Conservation (phyloP, 1,140 invertebrate genomes). For the Brachionus koreanus region DNA sequence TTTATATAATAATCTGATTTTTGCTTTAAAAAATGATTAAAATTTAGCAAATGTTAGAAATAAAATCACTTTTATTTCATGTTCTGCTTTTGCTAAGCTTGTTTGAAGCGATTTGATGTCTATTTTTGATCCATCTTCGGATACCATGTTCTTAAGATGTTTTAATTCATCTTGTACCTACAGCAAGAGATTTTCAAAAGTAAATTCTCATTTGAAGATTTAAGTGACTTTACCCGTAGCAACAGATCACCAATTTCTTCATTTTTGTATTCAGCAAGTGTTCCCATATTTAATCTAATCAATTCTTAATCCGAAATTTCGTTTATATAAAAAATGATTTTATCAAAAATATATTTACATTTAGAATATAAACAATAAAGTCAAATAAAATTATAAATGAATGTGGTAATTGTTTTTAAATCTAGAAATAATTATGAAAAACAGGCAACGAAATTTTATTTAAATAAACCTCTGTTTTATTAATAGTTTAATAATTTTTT, state of each 20-base stretch:
- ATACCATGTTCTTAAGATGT: not conserved
- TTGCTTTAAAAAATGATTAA: conserved; percentile 10
- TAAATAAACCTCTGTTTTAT: not conserved
- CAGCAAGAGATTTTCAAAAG: not conserved
- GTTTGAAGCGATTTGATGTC: conserved; percentile 1
- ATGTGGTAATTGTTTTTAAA: not conserved
- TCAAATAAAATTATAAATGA: not conserved
- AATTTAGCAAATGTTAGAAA: not conserved
- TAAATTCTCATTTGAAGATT: not conserved
- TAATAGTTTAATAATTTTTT: conserved; percentile 27
- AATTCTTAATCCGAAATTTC: not conserved
- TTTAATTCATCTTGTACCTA: conserved; percentile 28
- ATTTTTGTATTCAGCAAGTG: conserved; percentile 17
- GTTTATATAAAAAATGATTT: not conserved
- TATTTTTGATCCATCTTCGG: conserved; percentile 8
- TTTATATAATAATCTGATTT: conserved; percentile 40
- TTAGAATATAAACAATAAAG: not conserved
- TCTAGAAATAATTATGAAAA: not conserved
- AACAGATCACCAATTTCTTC: conserved; percentile 34
- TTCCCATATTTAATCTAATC: not conserved
- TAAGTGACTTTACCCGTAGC: not conserved
- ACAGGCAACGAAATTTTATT: not conserved
- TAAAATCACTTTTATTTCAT: conserved; percentile 27
- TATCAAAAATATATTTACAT: not conserved
- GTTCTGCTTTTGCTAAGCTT: conserved; percentile 26